Conservation (phyloP, 1,140 invertebrate species). For the Dinoponera quadriceps region DNA sequence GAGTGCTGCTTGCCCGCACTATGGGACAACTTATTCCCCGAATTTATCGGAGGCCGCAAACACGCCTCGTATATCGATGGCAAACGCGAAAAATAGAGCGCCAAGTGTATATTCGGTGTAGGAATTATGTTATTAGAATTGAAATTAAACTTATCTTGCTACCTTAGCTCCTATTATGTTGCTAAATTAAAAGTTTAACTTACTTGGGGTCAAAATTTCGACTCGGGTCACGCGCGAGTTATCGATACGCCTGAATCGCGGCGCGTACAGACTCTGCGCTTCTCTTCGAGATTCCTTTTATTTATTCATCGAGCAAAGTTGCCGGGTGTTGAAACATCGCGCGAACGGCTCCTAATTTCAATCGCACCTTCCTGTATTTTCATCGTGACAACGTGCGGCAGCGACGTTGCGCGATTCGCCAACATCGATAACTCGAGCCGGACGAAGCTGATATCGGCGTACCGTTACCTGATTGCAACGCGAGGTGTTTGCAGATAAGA, state of each 20-base stretch:
- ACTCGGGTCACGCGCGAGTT: not conserved
- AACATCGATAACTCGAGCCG: constrained; percentile 32
- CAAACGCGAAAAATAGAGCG: not conserved
- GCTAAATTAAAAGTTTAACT: no score
- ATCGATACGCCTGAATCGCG: not conserved
- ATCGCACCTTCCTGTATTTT: not conserved
- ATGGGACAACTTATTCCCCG: constrained; percentile 1
- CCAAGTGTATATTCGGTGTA: not conserved
- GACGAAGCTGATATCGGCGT: constrained; percentile 42
- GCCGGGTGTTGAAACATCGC: not conserved
- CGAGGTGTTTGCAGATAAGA: constrained; percentile 47
- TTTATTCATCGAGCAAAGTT: not conserved
- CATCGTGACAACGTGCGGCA: not conserved
- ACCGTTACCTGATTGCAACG: constrained; percentile 54
- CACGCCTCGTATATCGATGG: no score
- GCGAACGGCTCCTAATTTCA: constrained; percentile 16
- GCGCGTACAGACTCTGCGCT: not conserved
- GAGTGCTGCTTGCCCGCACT: not conserved
- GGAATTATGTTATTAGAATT: no score
- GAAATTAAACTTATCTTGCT: no score
- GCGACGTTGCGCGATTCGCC: not conserved
- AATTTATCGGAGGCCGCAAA: constrained; percentile 14
- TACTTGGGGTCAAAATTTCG: no score
- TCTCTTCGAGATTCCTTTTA: not conserved
- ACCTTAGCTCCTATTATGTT: no score